phyloP scores from a whole-genome alignment of 2,113 vertebrate species.

The Balaeniceps rex region DNA sequence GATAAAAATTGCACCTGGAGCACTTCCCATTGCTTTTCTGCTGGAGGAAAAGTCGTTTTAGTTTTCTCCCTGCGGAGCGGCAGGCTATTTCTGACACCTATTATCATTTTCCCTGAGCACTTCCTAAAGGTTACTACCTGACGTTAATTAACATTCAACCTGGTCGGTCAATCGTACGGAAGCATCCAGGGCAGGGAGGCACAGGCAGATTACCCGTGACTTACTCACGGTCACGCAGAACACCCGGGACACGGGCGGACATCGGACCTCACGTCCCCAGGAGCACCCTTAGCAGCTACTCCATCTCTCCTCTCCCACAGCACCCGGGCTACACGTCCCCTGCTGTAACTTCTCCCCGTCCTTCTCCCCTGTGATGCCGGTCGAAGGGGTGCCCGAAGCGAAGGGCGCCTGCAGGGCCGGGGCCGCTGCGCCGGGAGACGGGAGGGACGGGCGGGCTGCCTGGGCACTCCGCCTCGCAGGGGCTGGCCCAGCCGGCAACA shows the following conservation, averaged over 20 bases:
- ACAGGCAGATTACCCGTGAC: fast-evolving
- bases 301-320: background rate
- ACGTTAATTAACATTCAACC: background rate
- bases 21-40: background rate
- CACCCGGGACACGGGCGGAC: background rate
- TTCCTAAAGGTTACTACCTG: background rate
- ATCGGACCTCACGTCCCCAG: background rate
- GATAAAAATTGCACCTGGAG: background rate
- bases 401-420: background rate
- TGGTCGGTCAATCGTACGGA: fast-evolving
- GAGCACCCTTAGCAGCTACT: background rate
- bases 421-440: too few relatives aligned
- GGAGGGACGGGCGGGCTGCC: background rate
- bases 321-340: background rate
- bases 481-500: background rate
- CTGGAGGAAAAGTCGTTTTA: background rate
- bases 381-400: background rate
- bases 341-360: background rate
- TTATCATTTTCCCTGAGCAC: background rate
- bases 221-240: background rate
- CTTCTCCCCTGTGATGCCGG: background rate
- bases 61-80: background rate
- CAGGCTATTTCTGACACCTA: background rate
- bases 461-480: background rate
- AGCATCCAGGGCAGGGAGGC: background rate